These are phyloP conservation scores for Sarcophaga subvicina DNA, from an alignment of 2,888 invertebrate species.

Conservation along the genomic window DNA sequence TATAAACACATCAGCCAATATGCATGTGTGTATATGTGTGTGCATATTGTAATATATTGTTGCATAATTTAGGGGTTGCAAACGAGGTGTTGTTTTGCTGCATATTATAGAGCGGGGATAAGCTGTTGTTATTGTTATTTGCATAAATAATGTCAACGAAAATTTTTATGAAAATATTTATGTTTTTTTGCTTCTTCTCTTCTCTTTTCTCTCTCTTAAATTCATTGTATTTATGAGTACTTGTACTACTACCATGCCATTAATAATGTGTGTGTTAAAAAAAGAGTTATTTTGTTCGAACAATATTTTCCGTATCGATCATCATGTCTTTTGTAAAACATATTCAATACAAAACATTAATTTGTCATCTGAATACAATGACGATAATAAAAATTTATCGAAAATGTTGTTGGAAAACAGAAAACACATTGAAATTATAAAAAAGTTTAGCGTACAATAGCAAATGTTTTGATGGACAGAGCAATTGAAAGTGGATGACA, in stretches of 20 bases:
- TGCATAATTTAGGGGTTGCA: slow-evolving; percentile 17
- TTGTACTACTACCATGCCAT: slow-evolving; percentile 49
- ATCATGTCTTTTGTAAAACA: slow-evolving; percentile 41
- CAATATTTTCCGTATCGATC: slow-evolving; percentile 31
- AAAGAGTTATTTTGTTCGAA: background rate
- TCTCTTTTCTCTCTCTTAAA: slow-evolving; percentile 11
- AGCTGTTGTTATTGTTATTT: background rate
- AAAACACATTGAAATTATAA: background rate
- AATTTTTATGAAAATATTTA: slow-evolving; percentile 31
- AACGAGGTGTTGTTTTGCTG: background rate
- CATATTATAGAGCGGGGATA: background rate
- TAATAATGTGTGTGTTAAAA: slow-evolving; percentile 26
- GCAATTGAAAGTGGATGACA: background rate
- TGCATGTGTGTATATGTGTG: background rate
- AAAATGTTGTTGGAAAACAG: background rate
- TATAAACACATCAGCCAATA: background rate
- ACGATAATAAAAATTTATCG: background rate
- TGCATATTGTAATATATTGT: background rate
- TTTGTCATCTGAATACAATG: background rate
- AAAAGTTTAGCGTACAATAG: background rate
- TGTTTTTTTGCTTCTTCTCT: too few species aligned
- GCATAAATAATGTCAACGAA: slow-evolving; percentile 34
- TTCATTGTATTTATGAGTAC: slow-evolving; percentile 52
- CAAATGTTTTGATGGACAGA: background rate
- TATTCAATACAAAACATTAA: slow-evolving; percentile 28